phyloP scores from a whole-genome alignment of 2,797 vertebrate species.

The Rousettus madagascariensis region DNA sequence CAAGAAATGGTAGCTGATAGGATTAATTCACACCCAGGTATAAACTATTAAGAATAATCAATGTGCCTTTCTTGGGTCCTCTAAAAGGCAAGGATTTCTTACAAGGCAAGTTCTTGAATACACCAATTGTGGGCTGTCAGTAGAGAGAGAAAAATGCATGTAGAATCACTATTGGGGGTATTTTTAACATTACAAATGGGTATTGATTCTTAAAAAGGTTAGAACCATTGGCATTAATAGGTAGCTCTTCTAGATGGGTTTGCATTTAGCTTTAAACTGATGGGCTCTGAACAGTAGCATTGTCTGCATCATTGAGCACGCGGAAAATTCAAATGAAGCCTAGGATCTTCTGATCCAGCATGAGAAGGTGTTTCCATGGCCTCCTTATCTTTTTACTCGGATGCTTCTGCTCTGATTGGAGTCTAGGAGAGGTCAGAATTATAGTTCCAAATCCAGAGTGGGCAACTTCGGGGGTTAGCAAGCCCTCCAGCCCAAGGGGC shows the following conservation, averaged over 20 bases:
- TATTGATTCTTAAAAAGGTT: neutral
- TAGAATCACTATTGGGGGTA: neutral
- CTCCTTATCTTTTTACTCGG: neutral
- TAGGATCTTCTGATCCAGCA: neutral
- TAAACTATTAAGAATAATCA: constrained; percentile 3
- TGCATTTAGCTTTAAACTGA: neutral
- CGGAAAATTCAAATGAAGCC: constrained; percentile 11
- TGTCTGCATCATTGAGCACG: neutral
- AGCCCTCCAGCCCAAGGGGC: neutral
- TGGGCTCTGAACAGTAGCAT: neutral
- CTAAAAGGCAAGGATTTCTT: constrained; percentile 39
- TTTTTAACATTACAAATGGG: constrained; percentile 24
- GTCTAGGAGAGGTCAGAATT: neutral
- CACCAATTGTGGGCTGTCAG: neutral
- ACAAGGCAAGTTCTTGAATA: constrained; percentile 27
- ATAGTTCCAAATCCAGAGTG: neutral
- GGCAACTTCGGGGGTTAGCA: neutral
- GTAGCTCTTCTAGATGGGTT: neutral
- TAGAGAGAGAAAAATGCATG: neutral
- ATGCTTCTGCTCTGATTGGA: neutral
- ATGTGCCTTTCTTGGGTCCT: neutral
- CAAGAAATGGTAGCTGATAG: constrained; percentile 29
- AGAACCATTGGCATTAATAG: neutral
- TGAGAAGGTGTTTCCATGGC: neutral
- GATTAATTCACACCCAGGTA: neutral